These are phyloP conservation scores for Athalia circularis DNA, from an alignment of 2,888 invertebrate species.

Conservation along the genomic window DNA sequence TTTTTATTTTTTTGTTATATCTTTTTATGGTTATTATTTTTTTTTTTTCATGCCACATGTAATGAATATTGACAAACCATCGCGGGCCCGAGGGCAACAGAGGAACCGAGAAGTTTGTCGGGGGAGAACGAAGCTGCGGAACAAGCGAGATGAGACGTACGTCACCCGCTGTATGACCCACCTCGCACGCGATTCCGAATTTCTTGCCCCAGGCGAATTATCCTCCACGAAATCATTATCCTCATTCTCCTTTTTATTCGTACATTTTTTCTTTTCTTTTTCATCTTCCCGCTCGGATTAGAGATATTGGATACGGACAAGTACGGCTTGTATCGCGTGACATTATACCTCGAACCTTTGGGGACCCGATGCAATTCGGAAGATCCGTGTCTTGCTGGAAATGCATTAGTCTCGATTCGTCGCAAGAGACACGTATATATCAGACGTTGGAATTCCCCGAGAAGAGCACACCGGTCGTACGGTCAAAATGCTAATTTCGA, in stretches of 20 bases:
- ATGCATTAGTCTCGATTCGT: slow-evolving; percentile 66
- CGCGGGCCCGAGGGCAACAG: slow-evolving; percentile 37
- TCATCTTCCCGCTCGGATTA: not conserved
- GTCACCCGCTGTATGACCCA: slow-evolving; percentile 39
- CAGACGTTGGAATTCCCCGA: slow-evolving; percentile 32
- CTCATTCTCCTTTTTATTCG: slow-evolving; percentile 39
- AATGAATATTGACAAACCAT: slow-evolving; percentile 66
- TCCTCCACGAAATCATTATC: slow-evolving; percentile 42
- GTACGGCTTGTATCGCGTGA: no score
- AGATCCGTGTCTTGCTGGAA: slow-evolving; percentile 62
- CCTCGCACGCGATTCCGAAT: slow-evolving; percentile 45
- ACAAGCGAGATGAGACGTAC: slow-evolving; percentile 63
- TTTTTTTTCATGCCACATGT: slow-evolving; percentile 55
- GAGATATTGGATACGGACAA: not conserved
- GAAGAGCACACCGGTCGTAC: slow-evolving; percentile 53
- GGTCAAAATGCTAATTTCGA: slow-evolving; percentile 60
- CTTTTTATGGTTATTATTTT: slow-evolving; percentile 8
- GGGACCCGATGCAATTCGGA: slow-evolving; percentile 54
- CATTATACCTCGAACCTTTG: no score
- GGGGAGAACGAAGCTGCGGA: slow-evolving; percentile 60
- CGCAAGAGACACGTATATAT: slow-evolving; percentile 52
- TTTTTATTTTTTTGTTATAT: not conserved
- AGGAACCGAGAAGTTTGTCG: slow-evolving; percentile 49
- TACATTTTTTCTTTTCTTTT: slow-evolving; percentile 9
- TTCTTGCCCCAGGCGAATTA: slow-evolving; percentile 59